Percentiles rank a stretch among this genome's conserved stretches.
These are phyloP conservation scores for Pollicipes pollicipes DNA, from an alignment of 1,140 invertebrate species.

Conservation along the genomic window DNA sequence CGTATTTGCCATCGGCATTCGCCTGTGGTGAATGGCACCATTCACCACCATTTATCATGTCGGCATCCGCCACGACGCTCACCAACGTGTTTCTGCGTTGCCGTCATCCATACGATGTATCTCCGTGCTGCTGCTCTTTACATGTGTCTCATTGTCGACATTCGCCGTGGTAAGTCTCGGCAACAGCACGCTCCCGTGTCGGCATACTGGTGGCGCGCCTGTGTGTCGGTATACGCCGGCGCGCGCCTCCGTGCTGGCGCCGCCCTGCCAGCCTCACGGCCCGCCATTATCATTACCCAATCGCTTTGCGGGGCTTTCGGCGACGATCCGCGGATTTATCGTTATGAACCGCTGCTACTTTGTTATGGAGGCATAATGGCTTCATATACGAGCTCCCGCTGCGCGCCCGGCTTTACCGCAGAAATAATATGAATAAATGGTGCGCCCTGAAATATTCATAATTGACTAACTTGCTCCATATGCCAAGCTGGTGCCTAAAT, in stretches of 20 bases:
- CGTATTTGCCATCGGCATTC: no score
- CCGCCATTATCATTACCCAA: not conserved
- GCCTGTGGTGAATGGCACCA: no score
- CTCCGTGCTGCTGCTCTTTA: no score
- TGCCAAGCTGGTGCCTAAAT: constrained; percentile 48
- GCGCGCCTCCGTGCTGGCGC: not conserved
- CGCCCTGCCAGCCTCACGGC: not conserved
- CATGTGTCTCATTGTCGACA: no score
- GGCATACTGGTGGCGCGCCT: no score
- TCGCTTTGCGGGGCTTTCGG: not conserved
- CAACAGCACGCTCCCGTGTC: no score
- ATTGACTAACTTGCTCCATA: constrained; percentile 64
- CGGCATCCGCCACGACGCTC: no score
- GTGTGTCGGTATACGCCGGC: not conserved
- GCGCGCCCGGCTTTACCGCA: constrained; percentile 8
- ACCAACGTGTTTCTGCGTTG: no score
- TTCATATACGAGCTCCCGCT: constrained; percentile 8
- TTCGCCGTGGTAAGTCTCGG: no score
- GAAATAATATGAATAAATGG: constrained; percentile 6
- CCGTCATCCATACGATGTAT: no score
- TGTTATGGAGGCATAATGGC: constrained; percentile 10
- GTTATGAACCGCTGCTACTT: constrained; percentile 10
- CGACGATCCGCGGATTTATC: not conserved
- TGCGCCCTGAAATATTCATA: constrained; percentile 41
- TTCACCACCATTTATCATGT: no score